phyloP scores from a whole-genome alignment of 2,797 vertebrate genomes.

The Myripristis jacobus region DNA sequence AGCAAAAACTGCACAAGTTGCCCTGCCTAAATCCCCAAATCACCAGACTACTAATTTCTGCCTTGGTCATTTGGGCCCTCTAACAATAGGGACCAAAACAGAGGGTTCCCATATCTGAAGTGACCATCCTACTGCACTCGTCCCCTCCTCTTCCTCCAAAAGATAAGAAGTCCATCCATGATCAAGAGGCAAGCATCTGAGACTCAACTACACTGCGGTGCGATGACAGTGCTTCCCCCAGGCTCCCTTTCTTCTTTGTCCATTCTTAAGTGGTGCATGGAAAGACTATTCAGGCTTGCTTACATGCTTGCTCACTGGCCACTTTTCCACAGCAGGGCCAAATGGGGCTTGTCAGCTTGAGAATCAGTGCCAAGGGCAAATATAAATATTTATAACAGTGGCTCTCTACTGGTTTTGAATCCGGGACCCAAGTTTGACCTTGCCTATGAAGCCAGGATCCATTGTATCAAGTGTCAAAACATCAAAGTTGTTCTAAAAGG shows the following conservation, averaged over 20 bases:
- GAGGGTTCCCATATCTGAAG: constrained; percentile 42
- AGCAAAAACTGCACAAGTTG: background rate
- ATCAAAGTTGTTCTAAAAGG: constrained; percentile 9
- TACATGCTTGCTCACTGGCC: constrained; percentile 16
- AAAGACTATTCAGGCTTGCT: constrained; percentile 23
- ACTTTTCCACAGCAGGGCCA: constrained; percentile 38
- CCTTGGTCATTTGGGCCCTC: constrained; percentile 10
- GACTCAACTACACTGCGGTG: constrained; percentile 31
- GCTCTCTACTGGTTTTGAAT: constrained; percentile 37
- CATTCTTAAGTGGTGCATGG: constrained; percentile 21
- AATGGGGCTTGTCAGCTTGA: constrained; percentile 17
- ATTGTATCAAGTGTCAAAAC: constrained; percentile 27
- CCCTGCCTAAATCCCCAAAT: background rate
- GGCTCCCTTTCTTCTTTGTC: background rate
- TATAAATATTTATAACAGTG: constrained; percentile 61
- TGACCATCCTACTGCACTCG: constrained; percentile 32
- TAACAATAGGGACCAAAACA: constrained; percentile 32
- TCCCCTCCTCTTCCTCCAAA: constrained; percentile 59
- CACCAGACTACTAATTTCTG: background rate
- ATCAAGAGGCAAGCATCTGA: constrained; percentile 38
- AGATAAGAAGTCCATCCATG: constrained; percentile 46
- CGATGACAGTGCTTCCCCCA: constrained; percentile 6
- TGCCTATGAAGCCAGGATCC: background rate
- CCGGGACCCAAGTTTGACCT: constrained; percentile 32
- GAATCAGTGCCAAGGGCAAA: constrained; percentile 43